A percentile compares a stretch with the other conserved stretches of the same genome.
These are phyloP conservation scores for Pachyuromys duprasi DNA, from an alignment of 2,797 vertebrate genomes.

Conservation along the genomic window DNA sequence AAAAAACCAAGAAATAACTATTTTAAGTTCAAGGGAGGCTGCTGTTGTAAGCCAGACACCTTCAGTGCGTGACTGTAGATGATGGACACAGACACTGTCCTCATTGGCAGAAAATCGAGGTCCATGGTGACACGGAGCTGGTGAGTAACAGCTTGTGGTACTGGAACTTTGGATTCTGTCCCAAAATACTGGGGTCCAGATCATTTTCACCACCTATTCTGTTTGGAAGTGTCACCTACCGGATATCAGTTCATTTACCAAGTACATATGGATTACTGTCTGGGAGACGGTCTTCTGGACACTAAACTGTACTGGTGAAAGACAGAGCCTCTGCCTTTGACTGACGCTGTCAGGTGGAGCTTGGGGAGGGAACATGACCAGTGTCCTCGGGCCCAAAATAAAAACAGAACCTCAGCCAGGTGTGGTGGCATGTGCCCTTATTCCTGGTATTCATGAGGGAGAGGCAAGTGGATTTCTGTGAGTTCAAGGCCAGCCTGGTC, in stretches of 20 bases:
- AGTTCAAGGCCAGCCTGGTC: not conserved
- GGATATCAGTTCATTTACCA: not conserved
- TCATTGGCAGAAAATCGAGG: not conserved
- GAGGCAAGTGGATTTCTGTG: not conserved
- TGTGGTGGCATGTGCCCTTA: not conserved
- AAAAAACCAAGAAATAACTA: not conserved
- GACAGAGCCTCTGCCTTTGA: not conserved
- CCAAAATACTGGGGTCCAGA: not conserved
- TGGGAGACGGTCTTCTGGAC: not conserved
- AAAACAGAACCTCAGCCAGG: not conserved
- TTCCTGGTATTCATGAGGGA: not conserved
- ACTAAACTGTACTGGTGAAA: not conserved
- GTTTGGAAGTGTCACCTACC: not conserved
- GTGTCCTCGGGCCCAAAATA: not conserved
- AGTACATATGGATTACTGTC: not conserved
- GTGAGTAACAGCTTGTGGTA: fast-evolving
- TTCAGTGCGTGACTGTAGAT: not conserved
- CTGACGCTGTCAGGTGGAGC: not conserved
- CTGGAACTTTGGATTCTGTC: not conserved
- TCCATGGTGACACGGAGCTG: not conserved
- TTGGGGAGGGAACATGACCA: fast-evolving
- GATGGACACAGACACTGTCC: not conserved
- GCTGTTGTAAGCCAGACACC: not conserved
- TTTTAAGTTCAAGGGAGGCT: not conserved
- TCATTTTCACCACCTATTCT: not conserved